Evolutionary conservation across 2,888 invertebrate genomes (phyloP).

Genomic region (Cephonodes hylas): DNA sequence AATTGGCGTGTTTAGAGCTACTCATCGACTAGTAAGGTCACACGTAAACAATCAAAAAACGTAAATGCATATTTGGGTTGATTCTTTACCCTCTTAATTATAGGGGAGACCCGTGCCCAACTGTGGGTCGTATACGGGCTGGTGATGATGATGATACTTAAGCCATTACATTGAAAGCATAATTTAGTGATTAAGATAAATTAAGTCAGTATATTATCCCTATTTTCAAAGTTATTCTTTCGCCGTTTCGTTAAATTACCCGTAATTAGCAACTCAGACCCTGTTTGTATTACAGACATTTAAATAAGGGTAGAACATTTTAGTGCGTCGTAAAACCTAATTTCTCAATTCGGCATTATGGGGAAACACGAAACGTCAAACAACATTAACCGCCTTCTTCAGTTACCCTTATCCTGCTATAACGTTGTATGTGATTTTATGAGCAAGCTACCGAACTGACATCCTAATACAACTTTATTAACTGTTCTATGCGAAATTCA

Average conservation of each 20-base stretch:
- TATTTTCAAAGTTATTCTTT: neutral
- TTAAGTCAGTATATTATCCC: neutral
- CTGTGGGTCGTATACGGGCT: too few species aligned
- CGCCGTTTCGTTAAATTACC: neutral
- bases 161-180: too few species aligned
- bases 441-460: neutral
- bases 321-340: conserved; percentile 4
- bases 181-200: too few species aligned
- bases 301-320: neutral
- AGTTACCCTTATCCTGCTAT: neutral
- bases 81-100: too few species aligned
- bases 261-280: neutral
- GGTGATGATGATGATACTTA: too few species aligned
- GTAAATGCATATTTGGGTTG: too few species aligned
- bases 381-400: neutral
- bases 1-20: too few species aligned
- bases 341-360: neutral
- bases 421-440: neutral
- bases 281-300: neutral
- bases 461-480: too few species aligned
- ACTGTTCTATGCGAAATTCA: too few species aligned
- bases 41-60: too few species aligned
- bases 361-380: neutral
- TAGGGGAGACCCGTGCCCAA: too few species aligned
- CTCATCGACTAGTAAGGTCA: too few species aligned